Conservation (phyloP, 2,888 invertebrate species). For the Leistus spinibarbis region DNA sequence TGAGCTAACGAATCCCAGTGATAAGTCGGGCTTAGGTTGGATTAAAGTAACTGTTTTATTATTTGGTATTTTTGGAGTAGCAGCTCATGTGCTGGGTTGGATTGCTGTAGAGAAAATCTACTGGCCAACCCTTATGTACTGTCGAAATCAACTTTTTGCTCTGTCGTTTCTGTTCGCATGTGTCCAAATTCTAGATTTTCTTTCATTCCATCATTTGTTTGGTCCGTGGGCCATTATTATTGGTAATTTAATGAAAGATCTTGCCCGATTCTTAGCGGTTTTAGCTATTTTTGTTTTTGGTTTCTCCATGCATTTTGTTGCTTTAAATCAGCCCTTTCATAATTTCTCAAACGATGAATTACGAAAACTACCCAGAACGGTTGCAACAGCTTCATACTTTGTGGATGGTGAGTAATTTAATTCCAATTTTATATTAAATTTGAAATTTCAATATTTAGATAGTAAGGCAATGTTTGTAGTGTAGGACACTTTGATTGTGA, state of each 20-base stretch:
- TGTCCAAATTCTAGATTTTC: slow-evolving; percentile 95
- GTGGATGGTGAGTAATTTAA: slow-evolving; percentile 72
- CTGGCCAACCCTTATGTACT: slow-evolving; percentile 89
- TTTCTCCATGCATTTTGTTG: slow-evolving; percentile 96
- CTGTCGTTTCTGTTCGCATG: slow-evolving; percentile 94
- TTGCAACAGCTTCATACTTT: slow-evolving; percentile 59
- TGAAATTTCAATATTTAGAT: neutral
- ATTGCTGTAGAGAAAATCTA: slow-evolving; percentile 69
- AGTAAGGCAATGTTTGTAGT: neutral
- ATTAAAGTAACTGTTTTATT: slow-evolving; percentile 86
- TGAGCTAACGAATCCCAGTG: slow-evolving; percentile 97
- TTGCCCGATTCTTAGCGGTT: slow-evolving; percentile 96
- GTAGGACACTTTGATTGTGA: neutral
- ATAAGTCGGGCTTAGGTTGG: slow-evolving; percentile 96
- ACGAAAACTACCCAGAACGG: slow-evolving; percentile 62
- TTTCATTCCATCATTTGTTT: slow-evolving; percentile 98
- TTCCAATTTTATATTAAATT: slow-evolving; percentile 3
- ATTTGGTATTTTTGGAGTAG: slow-evolving; percentile 89
- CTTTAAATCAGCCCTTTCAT: slow-evolving; percentile 92
- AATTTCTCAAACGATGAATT: slow-evolving; percentile 70
- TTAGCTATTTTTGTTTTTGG: slow-evolving; percentile 97
- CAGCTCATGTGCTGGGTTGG: slow-evolving; percentile 84
- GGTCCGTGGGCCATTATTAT: slow-evolving; percentile 99
- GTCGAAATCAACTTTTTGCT: slow-evolving; percentile 96
- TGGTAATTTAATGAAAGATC: slow-evolving; percentile 90